phyloP scores from a whole-genome alignment of 2,888 invertebrate species.

The Tachina grossa region DNA sequence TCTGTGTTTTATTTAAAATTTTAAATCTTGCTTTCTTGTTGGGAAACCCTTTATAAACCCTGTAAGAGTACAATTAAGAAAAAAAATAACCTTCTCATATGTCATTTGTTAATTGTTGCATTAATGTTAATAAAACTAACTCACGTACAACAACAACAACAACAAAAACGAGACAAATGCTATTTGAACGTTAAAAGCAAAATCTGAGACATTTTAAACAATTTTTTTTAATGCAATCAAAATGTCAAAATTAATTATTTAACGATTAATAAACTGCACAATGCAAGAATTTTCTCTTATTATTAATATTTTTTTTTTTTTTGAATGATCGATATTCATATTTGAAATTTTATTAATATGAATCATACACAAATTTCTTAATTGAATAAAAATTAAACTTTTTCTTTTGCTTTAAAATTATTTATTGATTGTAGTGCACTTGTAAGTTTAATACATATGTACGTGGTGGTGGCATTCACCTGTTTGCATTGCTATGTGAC shows the following conservation, averaged over 20 bases:
- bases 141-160: background rate
- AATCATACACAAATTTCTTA: conserved; percentile 26
- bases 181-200: conserved; percentile 6
- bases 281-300: background rate
- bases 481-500: conserved; percentile 1
- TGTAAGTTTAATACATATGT: background rate
- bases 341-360: conserved; percentile 29
- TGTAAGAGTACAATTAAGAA: background rate
- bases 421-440: conserved; percentile 3
- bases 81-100: conserved; percentile 53
- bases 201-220: background rate
- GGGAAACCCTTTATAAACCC: too few species aligned
- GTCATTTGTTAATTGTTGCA: conserved; percentile 65
- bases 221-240: conserved; percentile 47
- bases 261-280: conserved; percentile 49
- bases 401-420: conserved; percentile 12
- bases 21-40: too few species aligned
- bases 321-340: background rate
- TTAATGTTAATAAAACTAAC: conserved; percentile 47
- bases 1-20: too few species aligned
- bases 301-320: background rate
- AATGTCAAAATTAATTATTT: conserved; percentile 67
- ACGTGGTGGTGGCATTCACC: background rate
- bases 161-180: conserved; percentile 17
- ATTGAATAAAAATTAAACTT: conserved; percentile 48